These are phyloP conservation scores for Drosophila rufa DNA, from an alignment of 1,140 invertebrate genomes.

Conservation along the genomic window DNA sequence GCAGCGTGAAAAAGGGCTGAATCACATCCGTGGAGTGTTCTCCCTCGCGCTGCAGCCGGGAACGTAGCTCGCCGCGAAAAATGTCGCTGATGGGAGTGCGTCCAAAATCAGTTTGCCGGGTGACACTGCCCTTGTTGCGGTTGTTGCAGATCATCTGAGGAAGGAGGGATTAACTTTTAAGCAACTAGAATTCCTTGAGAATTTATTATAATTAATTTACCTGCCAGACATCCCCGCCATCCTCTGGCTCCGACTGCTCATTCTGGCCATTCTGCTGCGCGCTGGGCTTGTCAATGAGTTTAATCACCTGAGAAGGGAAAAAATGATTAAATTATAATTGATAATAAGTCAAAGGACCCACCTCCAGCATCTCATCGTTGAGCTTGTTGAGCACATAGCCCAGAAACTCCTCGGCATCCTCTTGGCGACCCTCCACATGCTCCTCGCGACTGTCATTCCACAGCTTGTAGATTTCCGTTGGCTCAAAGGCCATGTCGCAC, in stretches of 20 bases:
- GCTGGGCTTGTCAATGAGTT: slow-evolving; percentile 84
- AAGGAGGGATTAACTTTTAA: background rate
- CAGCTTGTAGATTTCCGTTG: slow-evolving; percentile 92
- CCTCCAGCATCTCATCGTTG: slow-evolving; percentile 98
- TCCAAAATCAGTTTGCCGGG: slow-evolving; percentile 92
- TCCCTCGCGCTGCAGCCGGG: slow-evolving; percentile 91
- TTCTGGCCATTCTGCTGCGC: slow-evolving; percentile 84
- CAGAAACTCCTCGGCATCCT: slow-evolving; percentile 98
- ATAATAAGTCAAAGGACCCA: slow-evolving; percentile 67
- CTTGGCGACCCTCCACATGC: slow-evolving; percentile 92
- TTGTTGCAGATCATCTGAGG: slow-evolving; percentile 86
- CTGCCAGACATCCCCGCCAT: slow-evolving; percentile 91
- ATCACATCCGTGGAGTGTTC: slow-evolving; percentile 92
- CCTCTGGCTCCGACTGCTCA: slow-evolving; percentile 86
- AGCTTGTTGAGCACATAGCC: slow-evolving; percentile 96
- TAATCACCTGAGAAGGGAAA: slow-evolving; percentile 64
- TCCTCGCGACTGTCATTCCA: slow-evolving; percentile 91
- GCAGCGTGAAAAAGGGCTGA: slow-evolving; percentile 97
- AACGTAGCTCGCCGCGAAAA: slow-evolving; percentile 95
- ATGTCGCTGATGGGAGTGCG: slow-evolving; percentile 96
- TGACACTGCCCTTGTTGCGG: slow-evolving; percentile 95
- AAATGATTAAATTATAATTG: background rate
- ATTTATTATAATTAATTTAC: slow-evolving; percentile 80
- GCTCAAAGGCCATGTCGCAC: slow-evolving; percentile 90
- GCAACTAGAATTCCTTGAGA: background rate